These are phyloP conservation scores for Meteorus sp. DNA, from an alignment of 1,140 invertebrate genomes.

Conservation along the genomic window DNA sequence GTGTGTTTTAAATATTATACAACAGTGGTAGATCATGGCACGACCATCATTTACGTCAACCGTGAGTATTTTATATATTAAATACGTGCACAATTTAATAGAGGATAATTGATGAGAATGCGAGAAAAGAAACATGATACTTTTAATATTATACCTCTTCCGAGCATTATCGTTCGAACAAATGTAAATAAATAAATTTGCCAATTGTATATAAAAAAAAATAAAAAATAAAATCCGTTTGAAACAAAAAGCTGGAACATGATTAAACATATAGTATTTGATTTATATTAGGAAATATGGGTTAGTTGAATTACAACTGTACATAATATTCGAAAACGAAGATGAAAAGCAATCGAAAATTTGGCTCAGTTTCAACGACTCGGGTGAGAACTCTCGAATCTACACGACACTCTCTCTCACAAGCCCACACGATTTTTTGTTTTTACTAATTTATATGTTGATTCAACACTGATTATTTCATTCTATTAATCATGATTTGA, in stretches of 20 bases:
- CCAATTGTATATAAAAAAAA: too few species aligned
- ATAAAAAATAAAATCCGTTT: too few species aligned
- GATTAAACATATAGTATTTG: too few species aligned
- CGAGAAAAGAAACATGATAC: too few species aligned
- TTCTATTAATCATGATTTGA: too few species aligned
- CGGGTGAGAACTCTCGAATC: constrained; percentile 9
- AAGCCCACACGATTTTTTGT: not conserved
- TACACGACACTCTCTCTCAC: too few species aligned
- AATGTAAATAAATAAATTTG: too few species aligned
- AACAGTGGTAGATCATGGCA: constrained; percentile 24
- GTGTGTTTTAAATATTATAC: too few species aligned
- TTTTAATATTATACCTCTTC: not conserved
- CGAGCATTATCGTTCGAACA: not conserved
- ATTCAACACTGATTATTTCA: not conserved
- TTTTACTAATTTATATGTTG: not conserved
- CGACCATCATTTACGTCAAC: constrained; percentile 9
- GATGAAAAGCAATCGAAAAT: constrained; percentile 2
- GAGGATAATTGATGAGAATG: not conserved
- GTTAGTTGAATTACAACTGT: constrained; percentile 1
- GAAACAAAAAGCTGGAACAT: too few species aligned
- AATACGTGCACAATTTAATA: not conserved
- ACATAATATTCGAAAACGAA: constrained; percentile 5
- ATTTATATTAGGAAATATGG: too few species aligned
- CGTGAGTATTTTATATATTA: constrained; percentile 13
- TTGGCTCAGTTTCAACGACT: constrained; percentile 23